Percentiles rank a stretch among this genome's conserved stretches.
Conservation (phyloP, 2,113 vertebrate species). For the Butorides virescens region DNA sequence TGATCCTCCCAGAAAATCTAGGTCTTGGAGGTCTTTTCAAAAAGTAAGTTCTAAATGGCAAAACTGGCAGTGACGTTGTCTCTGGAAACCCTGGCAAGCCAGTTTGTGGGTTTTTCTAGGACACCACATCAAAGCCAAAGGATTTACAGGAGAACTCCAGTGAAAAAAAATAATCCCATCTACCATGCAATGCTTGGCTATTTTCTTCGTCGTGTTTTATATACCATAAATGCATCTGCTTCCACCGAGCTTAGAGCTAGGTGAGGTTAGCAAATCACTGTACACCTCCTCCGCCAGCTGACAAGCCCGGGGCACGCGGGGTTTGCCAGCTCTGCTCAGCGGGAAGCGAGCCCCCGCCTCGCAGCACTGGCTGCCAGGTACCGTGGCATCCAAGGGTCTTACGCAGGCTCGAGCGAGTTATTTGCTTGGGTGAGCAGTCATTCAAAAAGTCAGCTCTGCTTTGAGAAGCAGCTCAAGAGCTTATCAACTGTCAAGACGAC, state of each 20-base stretch:
- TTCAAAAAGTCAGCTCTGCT: not conserved
- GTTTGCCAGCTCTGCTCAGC: not conserved
- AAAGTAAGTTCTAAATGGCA: not conserved
- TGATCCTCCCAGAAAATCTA: not conserved
- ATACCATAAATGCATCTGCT: not conserved
- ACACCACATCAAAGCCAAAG: not conserved
- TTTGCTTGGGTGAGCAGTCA: slow-evolving; percentile 12
- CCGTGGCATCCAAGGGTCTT: not conserved
- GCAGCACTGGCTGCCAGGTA: not conserved
- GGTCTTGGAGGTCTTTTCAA: not conserved
- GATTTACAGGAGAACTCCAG: not conserved
- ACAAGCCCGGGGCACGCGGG: fast-evolving
- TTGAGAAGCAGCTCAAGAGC: not conserved
- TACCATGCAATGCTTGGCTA: fast-evolving
- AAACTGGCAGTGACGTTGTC: not conserved
- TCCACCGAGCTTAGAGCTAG: not conserved
- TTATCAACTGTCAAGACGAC: not conserved
- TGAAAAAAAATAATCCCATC: not conserved
- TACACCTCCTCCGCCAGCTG: not conserved
- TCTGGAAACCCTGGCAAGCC: not conserved
- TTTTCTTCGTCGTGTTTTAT: not conserved
- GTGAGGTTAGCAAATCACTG: not conserved
- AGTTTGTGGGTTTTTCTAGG: not conserved
- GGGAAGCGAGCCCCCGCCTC: fast-evolving
- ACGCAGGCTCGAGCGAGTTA: not conserved